A percentile compares a stretch with the other conserved stretches of the same genome.
These are phyloP conservation scores for Trinectes maculatus DNA, from an alignment of 2,113 vertebrate genomes.

Conservation along the genomic window DNA sequence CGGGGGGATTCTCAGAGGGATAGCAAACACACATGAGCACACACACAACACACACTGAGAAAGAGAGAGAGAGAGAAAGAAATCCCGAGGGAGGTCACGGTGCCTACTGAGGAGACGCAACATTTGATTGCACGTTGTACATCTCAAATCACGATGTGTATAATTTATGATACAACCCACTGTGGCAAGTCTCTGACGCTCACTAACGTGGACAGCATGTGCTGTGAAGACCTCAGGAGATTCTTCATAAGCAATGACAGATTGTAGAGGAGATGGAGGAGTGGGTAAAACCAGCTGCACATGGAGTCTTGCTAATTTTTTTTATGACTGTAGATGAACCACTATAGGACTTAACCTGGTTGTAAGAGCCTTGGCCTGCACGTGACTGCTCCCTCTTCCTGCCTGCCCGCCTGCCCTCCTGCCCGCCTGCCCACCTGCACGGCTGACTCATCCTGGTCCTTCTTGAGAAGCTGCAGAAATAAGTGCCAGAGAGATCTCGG, in stretches of 20 bases:
- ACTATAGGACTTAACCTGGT: constrained; percentile 36
- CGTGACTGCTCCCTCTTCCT: constrained; percentile 24
- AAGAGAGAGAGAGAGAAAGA: not conserved
- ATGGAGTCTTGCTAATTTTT: constrained; percentile 27
- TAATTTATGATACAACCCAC: constrained; percentile 17
- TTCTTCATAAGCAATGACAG: constrained; percentile 2
- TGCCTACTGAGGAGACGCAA: constrained; percentile 29
- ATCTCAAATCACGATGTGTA: constrained; percentile 7
- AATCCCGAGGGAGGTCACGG: constrained; percentile 20
- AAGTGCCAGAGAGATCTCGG: constrained; percentile 58
- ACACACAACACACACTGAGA: not conserved
- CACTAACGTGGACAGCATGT: constrained; percentile 1
- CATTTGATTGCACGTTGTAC: not conserved
- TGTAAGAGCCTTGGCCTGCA: constrained; percentile 29
- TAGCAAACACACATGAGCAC: constrained; percentile 3
- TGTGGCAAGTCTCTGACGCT: too few species aligned
- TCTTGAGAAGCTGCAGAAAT: constrained; percentile 51
- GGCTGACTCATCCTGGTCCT: constrained; percentile 64
- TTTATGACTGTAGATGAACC: constrained; percentile 37
- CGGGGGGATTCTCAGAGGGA: constrained; percentile 19
- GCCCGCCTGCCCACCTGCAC: constrained; percentile 6
- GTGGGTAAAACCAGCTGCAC: constrained; percentile 11
- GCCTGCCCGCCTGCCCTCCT: constrained; percentile 7
- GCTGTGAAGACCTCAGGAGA: constrained; percentile 2
- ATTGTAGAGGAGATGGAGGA: constrained; percentile 18